Base-by-base conservation (phyloP, 2,888 invertebrate species). In the Cataglyphis livida region DNA sequence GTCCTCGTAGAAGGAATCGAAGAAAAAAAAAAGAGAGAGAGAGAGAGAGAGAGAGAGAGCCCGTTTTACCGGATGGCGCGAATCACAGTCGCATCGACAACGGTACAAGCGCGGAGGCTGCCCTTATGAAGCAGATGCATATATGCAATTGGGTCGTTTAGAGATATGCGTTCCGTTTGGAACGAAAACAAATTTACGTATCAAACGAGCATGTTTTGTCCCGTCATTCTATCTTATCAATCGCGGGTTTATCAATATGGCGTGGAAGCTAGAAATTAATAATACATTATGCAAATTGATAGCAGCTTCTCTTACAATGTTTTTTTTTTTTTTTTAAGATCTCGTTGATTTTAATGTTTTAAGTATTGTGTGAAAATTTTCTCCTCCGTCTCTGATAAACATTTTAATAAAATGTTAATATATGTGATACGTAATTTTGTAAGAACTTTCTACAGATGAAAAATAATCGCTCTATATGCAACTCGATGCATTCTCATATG, bases 121-220 rank as follows among this genome's bases (percentile, higher is more conserved):
- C 68, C 76, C 75, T 68, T 28, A 59, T 84, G 57, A 59, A 76
- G 54, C 65, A 65, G 57, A 73, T 59, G 70, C 35, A 25, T 44
- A 75, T 65, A 87, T 89, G 89, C 88, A 89, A 89, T 84, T 89
- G 85, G 89, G 89, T 89, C 89, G 88, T 65, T 73, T 10, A 44
- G 32, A 44, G 59, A 70, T 32, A 82, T 81, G 74, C 73, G 82
- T 81, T 41, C 61, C 70, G 84, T 75, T 48, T 21, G 57, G 18
- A 66, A 81, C 66, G 75, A 76, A 44, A 76, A 79, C 78, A 71
- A 71, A 78, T 79, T 79, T 44, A 73, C 78, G 59, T 73, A 59
- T 48, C 73, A 59, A 79, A 79, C 59, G 51, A 75, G 54, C 70
- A 5, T 59, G 54, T 25, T 18, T 54, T 21, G 38, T 21, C 76